Evolutionary conservation across 2,888 invertebrate species (phyloP).

Genomic region (Caenorhabditis imperialis): DNA sequence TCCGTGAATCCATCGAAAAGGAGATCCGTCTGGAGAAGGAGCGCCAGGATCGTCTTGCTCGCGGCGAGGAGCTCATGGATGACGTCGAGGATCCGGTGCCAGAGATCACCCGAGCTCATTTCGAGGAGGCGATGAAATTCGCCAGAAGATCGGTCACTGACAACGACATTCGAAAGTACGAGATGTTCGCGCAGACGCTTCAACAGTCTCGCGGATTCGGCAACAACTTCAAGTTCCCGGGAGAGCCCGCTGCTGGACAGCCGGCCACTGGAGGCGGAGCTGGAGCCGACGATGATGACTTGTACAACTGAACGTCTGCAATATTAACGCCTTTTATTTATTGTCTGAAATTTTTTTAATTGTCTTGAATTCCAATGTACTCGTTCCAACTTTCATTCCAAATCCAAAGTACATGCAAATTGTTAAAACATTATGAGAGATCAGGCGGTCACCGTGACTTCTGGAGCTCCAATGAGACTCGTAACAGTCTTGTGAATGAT

Average conservation of each 20-base stretch:
- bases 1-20: slow-evolving; percentile 95
- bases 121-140: slow-evolving; percentile 86
- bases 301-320: slow-evolving; percentile 21
- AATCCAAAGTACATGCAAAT: no score
- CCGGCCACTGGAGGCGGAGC: neutral
- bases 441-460: slow-evolving; percentile 3
- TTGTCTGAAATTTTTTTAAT: neutral
- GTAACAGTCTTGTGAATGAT: slow-evolving; percentile 18
- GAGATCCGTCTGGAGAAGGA: slow-evolving; percentile 93
- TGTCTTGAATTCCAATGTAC: no score
- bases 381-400: no score
- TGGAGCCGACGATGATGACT: slow-evolving; percentile 31
- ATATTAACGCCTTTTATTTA: neutral
- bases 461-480: neutral
- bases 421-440: no score
- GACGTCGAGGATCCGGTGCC: slow-evolving; percentile 90
- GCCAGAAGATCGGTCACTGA: slow-evolving; percentile 91
- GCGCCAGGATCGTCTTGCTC: slow-evolving; percentile 82
- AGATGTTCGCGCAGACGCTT: slow-evolving; percentile 99
- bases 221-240: slow-evolving; percentile 88
- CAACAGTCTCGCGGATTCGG: slow-evolving; percentile 98
- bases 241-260: slow-evolving; percentile 38
- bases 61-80: slow-evolving; percentile 82
- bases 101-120: slow-evolving; percentile 95
- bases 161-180: slow-evolving; percentile 99